phyloP scores from a whole-genome alignment of 2,797 vertebrate species.

The Aythya fuligula region DNA sequence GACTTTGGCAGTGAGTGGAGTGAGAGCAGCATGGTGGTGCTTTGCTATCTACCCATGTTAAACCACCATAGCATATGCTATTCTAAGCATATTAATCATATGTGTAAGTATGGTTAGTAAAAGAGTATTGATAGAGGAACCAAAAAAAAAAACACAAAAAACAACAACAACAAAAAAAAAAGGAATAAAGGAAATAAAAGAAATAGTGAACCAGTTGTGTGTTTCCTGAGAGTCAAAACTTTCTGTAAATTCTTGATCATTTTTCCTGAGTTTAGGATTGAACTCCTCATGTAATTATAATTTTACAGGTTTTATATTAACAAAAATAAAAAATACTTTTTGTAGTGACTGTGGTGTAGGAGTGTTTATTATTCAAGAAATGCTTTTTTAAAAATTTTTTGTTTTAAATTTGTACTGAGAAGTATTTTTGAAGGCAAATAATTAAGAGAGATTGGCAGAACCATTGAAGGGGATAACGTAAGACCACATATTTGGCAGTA shows the following conservation, averaged over 20 bases:
- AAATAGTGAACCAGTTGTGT: background rate
- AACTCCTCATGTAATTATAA: background rate
- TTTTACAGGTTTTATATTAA: background rate
- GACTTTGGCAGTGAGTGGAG: background rate
- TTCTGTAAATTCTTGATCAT: background rate
- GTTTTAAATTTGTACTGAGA: background rate
- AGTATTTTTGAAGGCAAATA: background rate
- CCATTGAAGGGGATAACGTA: background rate
- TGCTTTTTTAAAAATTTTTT: accelerated
- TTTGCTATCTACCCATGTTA: background rate
- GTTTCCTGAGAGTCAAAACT: background rate
- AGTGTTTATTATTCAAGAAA: background rate
- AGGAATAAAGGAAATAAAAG: background rate
- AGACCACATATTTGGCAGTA: background rate
- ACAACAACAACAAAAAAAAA: background rate
- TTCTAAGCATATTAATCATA: background rate
- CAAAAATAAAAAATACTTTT: background rate
- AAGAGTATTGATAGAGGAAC: background rate
- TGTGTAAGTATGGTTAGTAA: background rate
- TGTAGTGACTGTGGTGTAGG: background rate
- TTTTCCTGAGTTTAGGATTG: background rate
- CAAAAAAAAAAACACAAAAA: background rate
- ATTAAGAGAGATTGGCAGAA: background rate
- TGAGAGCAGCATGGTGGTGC: background rate
- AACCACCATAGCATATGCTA: background rate